Evolutionary conservation across 2,888 invertebrate species (phyloP).

Genomic region (Opisthograptis luteolata): DNA sequence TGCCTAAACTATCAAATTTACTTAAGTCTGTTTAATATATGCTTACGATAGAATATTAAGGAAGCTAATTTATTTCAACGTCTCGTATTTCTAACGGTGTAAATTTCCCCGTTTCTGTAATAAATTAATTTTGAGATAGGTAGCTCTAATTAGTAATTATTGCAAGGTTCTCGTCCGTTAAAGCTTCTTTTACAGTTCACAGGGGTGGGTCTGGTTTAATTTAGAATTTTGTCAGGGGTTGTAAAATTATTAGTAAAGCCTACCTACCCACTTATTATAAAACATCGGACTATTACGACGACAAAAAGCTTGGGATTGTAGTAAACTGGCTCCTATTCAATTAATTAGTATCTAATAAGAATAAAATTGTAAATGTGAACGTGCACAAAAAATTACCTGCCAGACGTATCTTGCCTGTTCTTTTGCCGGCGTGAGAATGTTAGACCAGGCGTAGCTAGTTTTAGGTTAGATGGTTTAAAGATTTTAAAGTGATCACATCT

Average conservation of each 20-base stretch:
- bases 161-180: constrained; percentile 27
- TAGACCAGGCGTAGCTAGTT: too few species aligned
- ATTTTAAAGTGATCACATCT: too few species aligned
- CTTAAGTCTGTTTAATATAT: constrained; percentile 28
- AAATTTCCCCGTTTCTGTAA: constrained; percentile 33
- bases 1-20: constrained; percentile 37
- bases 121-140: constrained; percentile 43
- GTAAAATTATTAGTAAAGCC: not conserved
- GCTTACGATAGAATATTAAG: constrained; percentile 27
- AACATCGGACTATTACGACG: too few species aligned
- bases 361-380: too few species aligned
- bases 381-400: too few species aligned
- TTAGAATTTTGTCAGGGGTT: constrained; percentile 14
- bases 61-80: constrained; percentile 27
- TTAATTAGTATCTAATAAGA: too few species aligned
- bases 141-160: constrained; percentile 44
- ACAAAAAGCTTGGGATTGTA: too few species aligned
- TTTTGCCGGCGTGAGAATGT: too few species aligned
- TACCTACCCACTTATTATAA: too few species aligned
- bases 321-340: too few species aligned
- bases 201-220: constrained; percentile 16
- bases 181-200: constrained; percentile 28
- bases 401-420: too few species aligned
- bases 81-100: constrained; percentile 17
- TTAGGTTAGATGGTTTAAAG: too few species aligned